A percentile compares a stretch with the other conserved stretches of the same genome.
These are phyloP conservation scores for Apostichopus japonicus DNA, from an alignment of 35 echinoderm and acorn worm species.

Conservation along the genomic window DNA sequence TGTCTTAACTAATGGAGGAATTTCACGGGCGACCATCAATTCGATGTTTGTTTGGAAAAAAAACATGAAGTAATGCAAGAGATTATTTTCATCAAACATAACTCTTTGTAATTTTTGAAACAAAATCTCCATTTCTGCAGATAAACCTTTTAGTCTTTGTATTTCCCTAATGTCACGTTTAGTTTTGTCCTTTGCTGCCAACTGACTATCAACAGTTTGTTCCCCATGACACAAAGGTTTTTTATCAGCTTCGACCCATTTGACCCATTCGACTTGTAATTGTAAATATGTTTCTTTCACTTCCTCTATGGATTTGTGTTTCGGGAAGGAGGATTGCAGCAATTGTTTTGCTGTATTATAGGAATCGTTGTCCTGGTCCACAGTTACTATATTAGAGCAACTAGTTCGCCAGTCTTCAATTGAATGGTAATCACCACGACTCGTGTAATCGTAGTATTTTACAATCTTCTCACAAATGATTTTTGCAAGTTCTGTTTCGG, in stretches of 20 bases:
- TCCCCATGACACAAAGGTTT: not conserved
- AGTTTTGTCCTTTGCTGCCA: not conserved
- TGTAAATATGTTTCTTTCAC: not conserved
- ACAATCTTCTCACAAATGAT: not conserved
- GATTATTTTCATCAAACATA: no score
- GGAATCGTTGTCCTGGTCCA: not conserved
- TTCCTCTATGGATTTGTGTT: not conserved
- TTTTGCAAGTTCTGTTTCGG: not conserved
- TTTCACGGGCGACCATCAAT: not conserved
- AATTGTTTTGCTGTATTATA: not conserved
- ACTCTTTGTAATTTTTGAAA: not conserved
- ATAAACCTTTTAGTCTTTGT: not conserved
- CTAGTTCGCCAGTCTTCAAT: not conserved
- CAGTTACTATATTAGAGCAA: not conserved
- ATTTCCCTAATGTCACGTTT: not conserved
- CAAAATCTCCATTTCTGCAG: not conserved
- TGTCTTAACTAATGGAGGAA: not conserved
- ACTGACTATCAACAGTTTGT: not conserved
- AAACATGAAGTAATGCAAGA: slow-evolving; percentile 3
- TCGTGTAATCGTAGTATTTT: not conserved
- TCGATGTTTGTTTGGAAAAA: not conserved
- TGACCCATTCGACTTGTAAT: not conserved
- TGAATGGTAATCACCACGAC: not conserved
- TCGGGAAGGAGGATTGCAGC: not conserved
- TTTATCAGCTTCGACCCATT: not conserved